Conservation (phyloP, 2,797 vertebrate species). For the Eulemur mongoz region DNA sequence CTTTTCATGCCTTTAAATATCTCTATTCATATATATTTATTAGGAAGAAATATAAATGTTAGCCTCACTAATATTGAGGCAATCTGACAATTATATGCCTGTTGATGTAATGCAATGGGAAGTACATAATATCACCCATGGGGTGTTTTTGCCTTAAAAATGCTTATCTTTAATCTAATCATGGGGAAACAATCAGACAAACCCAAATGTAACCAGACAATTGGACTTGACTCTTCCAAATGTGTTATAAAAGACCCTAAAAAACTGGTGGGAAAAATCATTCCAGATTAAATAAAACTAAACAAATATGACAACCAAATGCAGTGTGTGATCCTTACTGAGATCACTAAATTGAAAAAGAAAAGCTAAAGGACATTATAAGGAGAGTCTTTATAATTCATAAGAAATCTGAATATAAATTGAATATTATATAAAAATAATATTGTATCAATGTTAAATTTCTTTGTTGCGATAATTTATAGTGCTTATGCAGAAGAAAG, state of each 20-base stretch:
- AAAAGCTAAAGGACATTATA: background rate
- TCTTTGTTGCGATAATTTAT: background rate
- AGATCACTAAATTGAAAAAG: background rate
- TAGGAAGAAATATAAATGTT: background rate
- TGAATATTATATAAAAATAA: background rate
- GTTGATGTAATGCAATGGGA: too few relatives aligned
- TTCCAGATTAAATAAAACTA: conserved; percentile 24
- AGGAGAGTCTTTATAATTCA: background rate
- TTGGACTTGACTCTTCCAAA: background rate
- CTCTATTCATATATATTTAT: background rate
- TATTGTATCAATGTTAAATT: background rate
- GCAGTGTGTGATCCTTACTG: background rate
- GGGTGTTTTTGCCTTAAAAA: background rate
- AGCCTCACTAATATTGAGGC: background rate
- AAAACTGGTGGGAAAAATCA: background rate
- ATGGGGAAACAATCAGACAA: background rate
- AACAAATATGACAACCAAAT: background rate
- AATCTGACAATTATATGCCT: background rate
- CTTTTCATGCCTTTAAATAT: background rate
- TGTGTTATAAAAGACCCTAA: background rate
- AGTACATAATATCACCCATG: background rate
- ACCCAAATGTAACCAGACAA: conserved; percentile 12
- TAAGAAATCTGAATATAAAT: background rate
- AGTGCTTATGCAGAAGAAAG: background rate
- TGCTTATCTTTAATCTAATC: background rate